Conservation (phyloP, 2,113 vertebrate species). For the Meles meles region DNA sequence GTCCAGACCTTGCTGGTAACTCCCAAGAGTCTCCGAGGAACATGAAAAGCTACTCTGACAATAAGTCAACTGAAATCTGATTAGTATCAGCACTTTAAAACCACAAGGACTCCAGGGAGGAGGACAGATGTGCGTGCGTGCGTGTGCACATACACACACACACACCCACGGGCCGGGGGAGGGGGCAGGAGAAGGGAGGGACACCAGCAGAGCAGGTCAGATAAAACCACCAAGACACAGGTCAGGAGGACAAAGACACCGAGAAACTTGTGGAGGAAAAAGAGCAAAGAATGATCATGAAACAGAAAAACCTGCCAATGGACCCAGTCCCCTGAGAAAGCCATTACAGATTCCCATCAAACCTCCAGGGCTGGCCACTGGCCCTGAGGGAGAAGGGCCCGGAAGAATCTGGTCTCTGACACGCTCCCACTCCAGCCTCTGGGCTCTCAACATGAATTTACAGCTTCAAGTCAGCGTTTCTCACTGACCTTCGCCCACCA, state of each 20-base stretch:
- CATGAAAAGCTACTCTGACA: slow-evolving; percentile 88
- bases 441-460: neutral
- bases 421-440: neutral
- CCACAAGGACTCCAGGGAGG: slow-evolving; percentile 69
- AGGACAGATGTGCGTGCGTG: neutral
- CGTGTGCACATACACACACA: neutral
- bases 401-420: neutral
- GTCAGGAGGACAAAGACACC: neutral
- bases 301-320: neutral
- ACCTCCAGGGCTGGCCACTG: neutral
- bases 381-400: neutral
- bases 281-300: neutral
- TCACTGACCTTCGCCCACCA: neutral
- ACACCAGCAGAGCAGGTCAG: neutral
- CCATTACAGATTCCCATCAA: neutral
- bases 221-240: neutral
- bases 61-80: slow-evolving; percentile 91
- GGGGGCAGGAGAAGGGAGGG: fast-evolving
- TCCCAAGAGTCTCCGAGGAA: slow-evolving; percentile 79
- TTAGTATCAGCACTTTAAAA: slow-evolving; percentile 93
- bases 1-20: slow-evolving; percentile 63
- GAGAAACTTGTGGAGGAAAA: neutral
- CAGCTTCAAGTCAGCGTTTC: slow-evolving; percentile 31
- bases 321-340: neutral
- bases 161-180: neutral